Evolutionary conservation across 2,113 vertebrate genomes (phyloP).

Genomic region (Prionailurus viverrinus): DNA sequence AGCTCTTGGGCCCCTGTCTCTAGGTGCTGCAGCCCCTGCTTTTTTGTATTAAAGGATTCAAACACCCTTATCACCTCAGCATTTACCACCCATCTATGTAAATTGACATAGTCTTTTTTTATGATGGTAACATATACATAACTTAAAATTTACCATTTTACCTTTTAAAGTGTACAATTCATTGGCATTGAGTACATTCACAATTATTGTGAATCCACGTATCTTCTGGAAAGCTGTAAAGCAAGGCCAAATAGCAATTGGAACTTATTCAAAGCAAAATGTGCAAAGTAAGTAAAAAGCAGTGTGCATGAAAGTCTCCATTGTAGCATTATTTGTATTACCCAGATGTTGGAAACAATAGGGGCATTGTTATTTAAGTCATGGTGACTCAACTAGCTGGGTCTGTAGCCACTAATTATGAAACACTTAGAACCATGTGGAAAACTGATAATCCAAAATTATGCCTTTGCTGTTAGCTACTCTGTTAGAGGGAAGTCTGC

Average conservation of each 20-base stretch:
- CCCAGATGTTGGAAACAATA: not conserved
- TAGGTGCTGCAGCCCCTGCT: not conserved
- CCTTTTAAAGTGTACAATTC: not conserved
- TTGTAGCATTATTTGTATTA: not conserved
- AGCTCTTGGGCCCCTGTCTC: not conserved
- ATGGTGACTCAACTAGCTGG: not conserved
- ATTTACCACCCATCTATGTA: not conserved
- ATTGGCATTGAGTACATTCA: not conserved
- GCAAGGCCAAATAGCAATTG: not conserved
- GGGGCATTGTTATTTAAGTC: not conserved
- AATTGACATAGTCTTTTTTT: not conserved
- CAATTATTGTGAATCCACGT: not conserved
- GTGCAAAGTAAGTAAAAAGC: constrained; percentile 5
- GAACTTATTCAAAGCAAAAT: constrained; percentile 63
- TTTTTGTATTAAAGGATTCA: not conserved
- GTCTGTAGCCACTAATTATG: not conserved
- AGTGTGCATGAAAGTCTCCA: not conserved
- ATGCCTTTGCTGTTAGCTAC: not conserved
- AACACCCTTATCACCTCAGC: not conserved
- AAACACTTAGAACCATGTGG: not conserved
- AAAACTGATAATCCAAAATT: not conserved
- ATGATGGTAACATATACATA: not conserved
- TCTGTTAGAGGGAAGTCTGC: not conserved
- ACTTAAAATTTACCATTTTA: not conserved
- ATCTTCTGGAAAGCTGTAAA: constrained; percentile 8